These are phyloP conservation scores for Microtus ochrogaster DNA, from an alignment of 2,113 vertebrate species.

Conservation along the genomic window DNA sequence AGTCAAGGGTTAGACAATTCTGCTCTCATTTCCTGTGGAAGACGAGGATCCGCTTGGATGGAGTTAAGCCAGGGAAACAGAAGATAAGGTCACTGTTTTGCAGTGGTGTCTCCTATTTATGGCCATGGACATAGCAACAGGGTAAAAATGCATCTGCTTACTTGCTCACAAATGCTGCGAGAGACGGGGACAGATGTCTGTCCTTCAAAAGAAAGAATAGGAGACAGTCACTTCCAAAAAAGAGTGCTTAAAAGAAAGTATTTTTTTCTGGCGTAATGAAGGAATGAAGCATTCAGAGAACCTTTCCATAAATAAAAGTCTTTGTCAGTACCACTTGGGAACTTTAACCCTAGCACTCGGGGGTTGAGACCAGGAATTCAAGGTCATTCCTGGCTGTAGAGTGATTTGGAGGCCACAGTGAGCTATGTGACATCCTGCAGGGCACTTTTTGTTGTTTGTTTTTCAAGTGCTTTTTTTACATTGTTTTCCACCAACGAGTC, in stretches of 20 bases:
- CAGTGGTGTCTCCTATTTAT: background rate
- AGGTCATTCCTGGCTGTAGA: background rate
- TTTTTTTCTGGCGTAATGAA: background rate
- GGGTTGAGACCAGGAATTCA: background rate
- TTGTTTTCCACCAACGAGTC: conserved; percentile 11
- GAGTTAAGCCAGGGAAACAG: conserved; percentile 4
- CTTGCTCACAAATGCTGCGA: background rate
- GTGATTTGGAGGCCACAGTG: background rate
- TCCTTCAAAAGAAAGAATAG: background rate
- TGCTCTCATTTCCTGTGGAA: background rate
- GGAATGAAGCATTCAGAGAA: conserved; percentile 3
- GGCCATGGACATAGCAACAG: background rate
- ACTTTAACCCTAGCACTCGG: background rate
- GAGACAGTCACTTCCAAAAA: conserved; percentile 27
- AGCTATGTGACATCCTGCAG: background rate
- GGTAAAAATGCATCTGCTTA: conserved; percentile 23
- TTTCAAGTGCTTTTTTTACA: background rate
- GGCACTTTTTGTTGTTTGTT: background rate
- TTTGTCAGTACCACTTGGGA: background rate
- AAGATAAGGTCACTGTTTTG: conserved; percentile 28
- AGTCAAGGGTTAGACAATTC: background rate
- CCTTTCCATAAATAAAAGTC: conserved; percentile 34
- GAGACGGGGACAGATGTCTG: background rate
- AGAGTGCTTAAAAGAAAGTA: background rate
- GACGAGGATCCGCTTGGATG: background rate